Percentiles rank a stretch among this genome's conserved stretches.
phyloP scores from a whole-genome alignment of 1,140 invertebrate genomes.

The Andrena cerasifolii region DNA sequence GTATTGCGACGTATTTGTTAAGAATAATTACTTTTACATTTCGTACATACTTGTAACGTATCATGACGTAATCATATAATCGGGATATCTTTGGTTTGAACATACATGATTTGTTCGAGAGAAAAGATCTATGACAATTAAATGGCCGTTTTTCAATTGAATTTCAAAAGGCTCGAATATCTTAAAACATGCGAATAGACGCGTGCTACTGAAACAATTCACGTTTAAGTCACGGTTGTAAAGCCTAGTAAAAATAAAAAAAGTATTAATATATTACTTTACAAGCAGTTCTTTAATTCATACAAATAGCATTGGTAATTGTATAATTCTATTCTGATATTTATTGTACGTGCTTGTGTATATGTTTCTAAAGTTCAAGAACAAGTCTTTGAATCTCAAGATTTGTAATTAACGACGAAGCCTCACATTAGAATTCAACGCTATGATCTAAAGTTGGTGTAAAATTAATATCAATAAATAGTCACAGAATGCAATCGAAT shows the following conservation, averaged over 20 bases:
- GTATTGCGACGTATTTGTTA: conserved; percentile 44
- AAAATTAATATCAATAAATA: conserved; percentile 25
- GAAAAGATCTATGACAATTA: conserved; percentile 7
- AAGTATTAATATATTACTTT: conserved; percentile 40
- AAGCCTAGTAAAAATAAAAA: conserved; percentile 44
- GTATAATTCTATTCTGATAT: conserved; percentile 52
- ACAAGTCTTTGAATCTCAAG: conserved; percentile 51
- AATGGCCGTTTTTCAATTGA: background rate
- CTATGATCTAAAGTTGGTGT: conserved; percentile 7
- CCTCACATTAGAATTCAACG: conserved; percentile 30
- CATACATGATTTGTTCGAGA: conserved; percentile 58
- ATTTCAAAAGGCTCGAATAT: conserved; percentile 11
- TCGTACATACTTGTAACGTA: conserved; percentile 67
- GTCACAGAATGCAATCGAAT: background rate
- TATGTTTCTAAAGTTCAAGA: conserved; percentile 45
- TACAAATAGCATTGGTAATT: conserved; percentile 45
- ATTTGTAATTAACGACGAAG: conserved; percentile 46
- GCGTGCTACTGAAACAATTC: conserved; percentile 22
- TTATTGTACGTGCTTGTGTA: conserved; percentile 53
- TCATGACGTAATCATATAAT: conserved; percentile 75
- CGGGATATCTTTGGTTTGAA: conserved; percentile 79
- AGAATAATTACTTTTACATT: conserved; percentile 54
- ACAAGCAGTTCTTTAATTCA: conserved; percentile 20
- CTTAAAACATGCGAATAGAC: conserved; percentile 3
- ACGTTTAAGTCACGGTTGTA: background rate